phyloP scores from a whole-genome alignment of 1,140 invertebrate species.

The Atta texana region DNA sequence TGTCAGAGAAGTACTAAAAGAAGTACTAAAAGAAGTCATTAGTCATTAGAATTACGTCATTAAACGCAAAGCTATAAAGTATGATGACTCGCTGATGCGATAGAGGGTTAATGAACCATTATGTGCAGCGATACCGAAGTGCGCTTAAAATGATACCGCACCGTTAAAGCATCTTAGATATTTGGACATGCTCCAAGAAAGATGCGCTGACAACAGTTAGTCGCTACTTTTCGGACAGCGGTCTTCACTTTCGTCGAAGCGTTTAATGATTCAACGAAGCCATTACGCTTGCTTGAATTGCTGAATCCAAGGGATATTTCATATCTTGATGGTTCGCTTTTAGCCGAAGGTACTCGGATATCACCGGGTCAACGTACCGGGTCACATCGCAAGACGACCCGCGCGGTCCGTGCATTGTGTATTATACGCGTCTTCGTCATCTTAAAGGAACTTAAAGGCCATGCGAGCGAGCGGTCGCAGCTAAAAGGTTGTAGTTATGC shows the following conservation, averaged over 20 bases:
- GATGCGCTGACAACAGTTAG: not conserved
- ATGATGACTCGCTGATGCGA: not conserved
- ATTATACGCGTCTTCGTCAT: slow-evolving; percentile 58
- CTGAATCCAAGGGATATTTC: slow-evolving; percentile 8
- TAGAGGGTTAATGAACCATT: slow-evolving; percentile 39
- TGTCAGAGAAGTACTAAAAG: not conserved
- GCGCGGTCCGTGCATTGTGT: slow-evolving; percentile 36
- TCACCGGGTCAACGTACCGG: slow-evolving; percentile 42
- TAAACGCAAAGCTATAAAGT: not conserved
- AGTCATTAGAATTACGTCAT: not conserved
- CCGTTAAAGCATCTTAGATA: slow-evolving; percentile 26
- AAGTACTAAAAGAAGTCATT: not conserved
- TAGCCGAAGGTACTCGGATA: slow-evolving; percentile 40
- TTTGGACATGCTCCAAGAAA: slow-evolving; percentile 33
- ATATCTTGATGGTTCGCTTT: slow-evolving; percentile 50
- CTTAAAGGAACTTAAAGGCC: slow-evolving; percentile 58
- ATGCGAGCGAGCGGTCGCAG: slow-evolving; percentile 23
- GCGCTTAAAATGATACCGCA: not conserved
- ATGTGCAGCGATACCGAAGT: not conserved
- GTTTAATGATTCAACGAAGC: slow-evolving; percentile 55
- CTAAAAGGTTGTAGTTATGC: slow-evolving; percentile 50
- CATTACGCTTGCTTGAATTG: slow-evolving; percentile 47
- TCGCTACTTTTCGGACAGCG: slow-evolving; percentile 29
- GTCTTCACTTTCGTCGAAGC: slow-evolving; percentile 32
- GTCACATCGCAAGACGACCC: slow-evolving; percentile 16